Evolutionary conservation across 1,140 invertebrate genomes (phyloP), one percentile per base, ranked within the genome.

Genomic region (Zaprionus ghesquierei): DNA sequence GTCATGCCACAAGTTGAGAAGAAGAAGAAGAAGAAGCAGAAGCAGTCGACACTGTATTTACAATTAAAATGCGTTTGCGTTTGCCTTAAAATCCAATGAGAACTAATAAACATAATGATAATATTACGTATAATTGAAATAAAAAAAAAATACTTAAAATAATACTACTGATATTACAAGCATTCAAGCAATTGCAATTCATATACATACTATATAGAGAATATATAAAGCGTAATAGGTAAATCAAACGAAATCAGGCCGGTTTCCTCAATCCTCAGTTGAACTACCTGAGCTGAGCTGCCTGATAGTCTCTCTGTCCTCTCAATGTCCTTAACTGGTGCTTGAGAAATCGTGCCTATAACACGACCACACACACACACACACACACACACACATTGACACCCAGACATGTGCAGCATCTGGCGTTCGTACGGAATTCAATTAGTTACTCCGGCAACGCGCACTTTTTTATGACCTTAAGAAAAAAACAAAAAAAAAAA

Each of bases 191-290:
- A 12, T 29, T 59, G 25, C 56, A 46, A 46, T 22, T 46, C 41
- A 46, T 46, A 46, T 46, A 46, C 41, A 46, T 46, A 10, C 41
- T 41, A 18, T 20, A 10, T 38, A 18, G 1, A 44, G 10, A 22
- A 46, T 46, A 46, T 46, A 46, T 46, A 59, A 20, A 58, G 29
- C 25, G 20, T 70, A 68, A 38, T n/a, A 29, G 8, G n/a, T 25
- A 31, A 50, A 31, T 49, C 44, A 49, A 22, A 38, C 33, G 15
- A 44, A 56, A 65, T 68, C 72, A 63, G 73, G 80, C 71, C 72
- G 80, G 80, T 82, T 82, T 84, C 80, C 80, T 69, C 81, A 76
- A 60, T 84, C 55, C 66, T 76, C 55, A 76, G 71, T 79, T 82
- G 41, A 72, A 68, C 51, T 58, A 56, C 69, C n/a, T n/a, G n/a